Percentiles rank a stretch among this genome's conserved stretches.
phyloP scores from a whole-genome alignment of 1,140 invertebrate genomes.

The Palaemon carinicauda region DNA sequence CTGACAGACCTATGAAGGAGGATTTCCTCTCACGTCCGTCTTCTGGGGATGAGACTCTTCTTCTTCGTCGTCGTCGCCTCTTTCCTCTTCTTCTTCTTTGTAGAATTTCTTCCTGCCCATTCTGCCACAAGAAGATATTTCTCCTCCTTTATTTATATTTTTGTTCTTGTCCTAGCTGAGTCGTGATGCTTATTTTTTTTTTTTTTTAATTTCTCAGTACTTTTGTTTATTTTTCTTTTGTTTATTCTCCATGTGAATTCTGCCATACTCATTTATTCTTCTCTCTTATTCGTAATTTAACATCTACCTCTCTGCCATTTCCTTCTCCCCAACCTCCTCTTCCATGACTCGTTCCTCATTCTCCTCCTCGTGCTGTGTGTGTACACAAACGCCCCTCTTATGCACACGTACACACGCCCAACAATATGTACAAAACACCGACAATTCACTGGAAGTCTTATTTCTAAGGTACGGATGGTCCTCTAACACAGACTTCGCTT shows the following conservation, averaged over 20 bases:
- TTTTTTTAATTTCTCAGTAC: too few relatives aligned
- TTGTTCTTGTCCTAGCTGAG: too few relatives aligned
- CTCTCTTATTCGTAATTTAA: not conserved
- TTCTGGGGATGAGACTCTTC: not conserved
- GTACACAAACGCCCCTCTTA: too few relatives aligned
- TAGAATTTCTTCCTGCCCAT: not conserved
- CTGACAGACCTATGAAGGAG: not conserved
- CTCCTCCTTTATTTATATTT: too few relatives aligned
- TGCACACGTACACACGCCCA: too few relatives aligned
- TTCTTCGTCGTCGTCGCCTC: not conserved
- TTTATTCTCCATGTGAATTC: not conserved
- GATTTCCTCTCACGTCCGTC: conserved; percentile 24
- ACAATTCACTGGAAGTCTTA: too few relatives aligned
- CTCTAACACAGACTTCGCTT: too few relatives aligned
- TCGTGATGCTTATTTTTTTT: too few relatives aligned
- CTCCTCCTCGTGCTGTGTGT: too few relatives aligned
- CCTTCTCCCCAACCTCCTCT: not conserved
- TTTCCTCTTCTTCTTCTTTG: not conserved
- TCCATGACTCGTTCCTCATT: not conserved
- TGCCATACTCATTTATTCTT: not conserved
- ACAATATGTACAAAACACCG: too few relatives aligned
- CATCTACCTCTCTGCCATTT: not conserved
- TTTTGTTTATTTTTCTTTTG: not conserved
- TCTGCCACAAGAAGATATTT: too few relatives aligned
- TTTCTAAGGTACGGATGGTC: too few relatives aligned